Conservation (phyloP, 64 coral and sea anemone species). For the Hydrozoanthus tunicans region DNA sequence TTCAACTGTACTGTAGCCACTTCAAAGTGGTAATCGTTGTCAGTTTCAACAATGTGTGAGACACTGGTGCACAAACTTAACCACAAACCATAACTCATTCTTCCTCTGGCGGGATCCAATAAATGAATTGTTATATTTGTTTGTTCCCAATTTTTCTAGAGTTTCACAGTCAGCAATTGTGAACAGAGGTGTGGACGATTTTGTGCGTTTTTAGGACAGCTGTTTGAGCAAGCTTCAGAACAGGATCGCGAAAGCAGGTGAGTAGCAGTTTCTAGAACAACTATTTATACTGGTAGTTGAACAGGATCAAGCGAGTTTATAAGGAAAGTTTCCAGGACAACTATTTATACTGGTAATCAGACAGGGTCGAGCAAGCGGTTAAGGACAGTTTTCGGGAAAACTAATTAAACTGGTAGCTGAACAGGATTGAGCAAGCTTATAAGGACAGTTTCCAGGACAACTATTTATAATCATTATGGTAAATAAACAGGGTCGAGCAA, state of each 20-base stretch:
- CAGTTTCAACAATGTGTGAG: too few species aligned
- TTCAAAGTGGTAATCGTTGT: neutral
- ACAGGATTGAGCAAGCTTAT: too few species aligned
- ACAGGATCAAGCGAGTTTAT: too few species aligned
- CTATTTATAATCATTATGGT: too few species aligned
- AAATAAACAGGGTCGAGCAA: too few species aligned
- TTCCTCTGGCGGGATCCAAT: neutral
- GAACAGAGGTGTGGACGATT: constrained; percentile 41
- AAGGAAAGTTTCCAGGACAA: too few species aligned
- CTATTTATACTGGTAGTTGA: neutral
- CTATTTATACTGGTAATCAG: too few species aligned
- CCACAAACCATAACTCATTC: neutral
- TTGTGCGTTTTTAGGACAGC: constrained; percentile 7
- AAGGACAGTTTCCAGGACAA: too few species aligned
- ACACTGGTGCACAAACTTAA: neutral
- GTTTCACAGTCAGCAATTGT: constrained; percentile 40
- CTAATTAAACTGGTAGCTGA: too few species aligned
- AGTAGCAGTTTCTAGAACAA: neutral
- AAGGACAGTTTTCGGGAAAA: too few species aligned
- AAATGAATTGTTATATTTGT: neutral
- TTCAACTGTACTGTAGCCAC: neutral
- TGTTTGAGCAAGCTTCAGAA: constrained; percentile 13
- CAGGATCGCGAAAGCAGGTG: neutral
- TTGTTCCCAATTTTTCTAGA: constrained; percentile 3
- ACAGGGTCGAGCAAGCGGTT: too few species aligned